Conservation (phyloP, 2,113 vertebrate genomes). For the Oncorhynchus tshawytscha region DNA sequence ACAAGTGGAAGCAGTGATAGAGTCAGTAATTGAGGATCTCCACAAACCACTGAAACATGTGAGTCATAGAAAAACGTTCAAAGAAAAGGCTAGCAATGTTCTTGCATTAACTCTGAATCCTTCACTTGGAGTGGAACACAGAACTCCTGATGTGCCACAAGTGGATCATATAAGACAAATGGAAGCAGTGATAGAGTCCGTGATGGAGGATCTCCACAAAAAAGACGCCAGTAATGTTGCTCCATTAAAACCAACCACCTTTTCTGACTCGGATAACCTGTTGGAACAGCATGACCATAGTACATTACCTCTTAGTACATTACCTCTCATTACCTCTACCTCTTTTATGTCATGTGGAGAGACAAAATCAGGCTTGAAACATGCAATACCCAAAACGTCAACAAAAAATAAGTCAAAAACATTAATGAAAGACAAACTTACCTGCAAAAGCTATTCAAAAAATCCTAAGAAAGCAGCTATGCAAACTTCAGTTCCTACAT, state of each 20-base stretch:
- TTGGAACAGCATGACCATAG: not conserved
- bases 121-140: not conserved
- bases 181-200: not conserved
- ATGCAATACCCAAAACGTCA: not conserved
- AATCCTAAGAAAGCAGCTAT: not conserved
- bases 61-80: not conserved
- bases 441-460: not conserved
- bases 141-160: not conserved
- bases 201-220: not conserved
- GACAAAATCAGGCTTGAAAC: not conserved
- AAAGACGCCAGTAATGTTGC: too few relatives aligned
- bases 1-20: not conserved
- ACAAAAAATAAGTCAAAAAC: not conserved
- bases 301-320: not conserved
- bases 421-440: not conserved
- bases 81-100: not conserved
- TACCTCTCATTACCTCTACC: too few relatives aligned
- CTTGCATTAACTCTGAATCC: not conserved
- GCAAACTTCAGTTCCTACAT: not conserved
- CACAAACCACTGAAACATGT: not conserved
- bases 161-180: not conserved
- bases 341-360: not conserved
- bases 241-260: not conserved
- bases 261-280: not conserved
- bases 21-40: not conserved